These are phyloP conservation scores for Adoxophyes honmai DNA, from an alignment of 1,140 invertebrate genomes.

Conservation along the genomic window DNA sequence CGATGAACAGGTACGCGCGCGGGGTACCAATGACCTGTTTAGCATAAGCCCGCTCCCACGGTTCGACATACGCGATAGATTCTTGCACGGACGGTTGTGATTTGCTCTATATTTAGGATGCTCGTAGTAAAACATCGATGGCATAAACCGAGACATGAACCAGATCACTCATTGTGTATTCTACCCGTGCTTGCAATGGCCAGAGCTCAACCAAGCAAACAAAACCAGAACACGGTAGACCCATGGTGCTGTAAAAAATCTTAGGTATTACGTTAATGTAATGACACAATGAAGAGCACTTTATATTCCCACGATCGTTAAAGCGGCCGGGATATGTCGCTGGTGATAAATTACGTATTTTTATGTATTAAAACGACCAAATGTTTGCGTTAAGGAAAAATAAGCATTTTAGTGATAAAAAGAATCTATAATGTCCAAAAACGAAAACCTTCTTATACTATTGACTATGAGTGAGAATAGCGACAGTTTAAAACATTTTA, in stretches of 20 bases:
- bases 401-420: no score
- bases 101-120: slow-evolving; percentile 75
- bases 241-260: not conserved
- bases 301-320: slow-evolving; percentile 54
- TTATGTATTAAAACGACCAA: not conserved
- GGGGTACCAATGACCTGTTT: slow-evolving; percentile 74
- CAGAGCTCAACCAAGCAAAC: no score
- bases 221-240: no score
- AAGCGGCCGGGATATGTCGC: slow-evolving; percentile 20
- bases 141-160: slow-evolving; percentile 77
- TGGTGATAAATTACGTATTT: slow-evolving; percentile 32
- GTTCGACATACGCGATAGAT: slow-evolving; percentile 63
- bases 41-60: slow-evolving; percentile 71
- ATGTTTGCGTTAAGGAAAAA: no score
- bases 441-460: no score
- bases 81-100: slow-evolving; percentile 66
- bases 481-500: no score
- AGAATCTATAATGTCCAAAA: no score
- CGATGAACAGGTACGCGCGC: slow-evolving; percentile 52
- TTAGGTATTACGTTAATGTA: slow-evolving; percentile 14
- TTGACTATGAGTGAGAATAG: no score
- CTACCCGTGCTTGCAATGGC: no score
- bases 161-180: slow-evolving; percentile 50
- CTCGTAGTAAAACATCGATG: slow-evolving; percentile 65
- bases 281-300: slow-evolving; percentile 2